Evolutionary conservation across 2,797 vertebrate species (phyloP).

Genomic region (Trachurus trachurus): DNA sequence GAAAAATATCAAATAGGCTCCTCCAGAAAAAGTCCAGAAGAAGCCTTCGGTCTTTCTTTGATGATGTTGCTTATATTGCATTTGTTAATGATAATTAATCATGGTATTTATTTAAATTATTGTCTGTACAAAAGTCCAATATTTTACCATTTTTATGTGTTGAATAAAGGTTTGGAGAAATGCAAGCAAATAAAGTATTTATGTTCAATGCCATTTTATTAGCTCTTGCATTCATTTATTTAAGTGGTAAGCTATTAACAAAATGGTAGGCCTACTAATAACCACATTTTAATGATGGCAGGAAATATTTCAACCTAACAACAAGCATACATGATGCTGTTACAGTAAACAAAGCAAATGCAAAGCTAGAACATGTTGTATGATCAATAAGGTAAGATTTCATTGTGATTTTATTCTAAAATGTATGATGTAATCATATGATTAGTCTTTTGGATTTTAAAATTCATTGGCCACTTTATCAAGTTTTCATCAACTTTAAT

Average conservation of each 20-base stretch:
- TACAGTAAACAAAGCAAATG: too few relatives aligned
- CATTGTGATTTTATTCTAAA: background rate
- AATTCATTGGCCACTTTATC: too few relatives aligned
- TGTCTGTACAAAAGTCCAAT: conserved; percentile 78
- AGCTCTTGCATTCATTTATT: background rate
- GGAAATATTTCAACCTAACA: too few relatives aligned
- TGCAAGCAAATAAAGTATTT: conserved; percentile 61
- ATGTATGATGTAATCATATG: background rate
- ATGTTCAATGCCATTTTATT: conserved; percentile 19
- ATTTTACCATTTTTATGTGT: conserved; percentile 81
- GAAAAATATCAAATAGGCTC: conserved; percentile 38
- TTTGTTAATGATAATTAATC: conserved; percentile 74
- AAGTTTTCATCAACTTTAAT: too few relatives aligned
- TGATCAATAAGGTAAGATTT: too few relatives aligned
- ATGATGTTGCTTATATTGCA: conserved; percentile 68
- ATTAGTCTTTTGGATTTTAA: too few relatives aligned
- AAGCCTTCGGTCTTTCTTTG: conserved; percentile 62
- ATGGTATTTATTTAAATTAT: conserved; percentile 79
- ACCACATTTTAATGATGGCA: too few relatives aligned
- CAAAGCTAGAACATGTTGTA: too few relatives aligned
- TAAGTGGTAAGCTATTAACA: background rate
- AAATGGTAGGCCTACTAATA: too few relatives aligned
- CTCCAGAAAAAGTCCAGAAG: conserved; percentile 44
- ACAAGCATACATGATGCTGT: too few relatives aligned
- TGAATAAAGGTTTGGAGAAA: conserved; percentile 79